Base-by-base conservation (phyloP, 2,113 vertebrate genomes). In the Lepidothrix coronata region DNA sequence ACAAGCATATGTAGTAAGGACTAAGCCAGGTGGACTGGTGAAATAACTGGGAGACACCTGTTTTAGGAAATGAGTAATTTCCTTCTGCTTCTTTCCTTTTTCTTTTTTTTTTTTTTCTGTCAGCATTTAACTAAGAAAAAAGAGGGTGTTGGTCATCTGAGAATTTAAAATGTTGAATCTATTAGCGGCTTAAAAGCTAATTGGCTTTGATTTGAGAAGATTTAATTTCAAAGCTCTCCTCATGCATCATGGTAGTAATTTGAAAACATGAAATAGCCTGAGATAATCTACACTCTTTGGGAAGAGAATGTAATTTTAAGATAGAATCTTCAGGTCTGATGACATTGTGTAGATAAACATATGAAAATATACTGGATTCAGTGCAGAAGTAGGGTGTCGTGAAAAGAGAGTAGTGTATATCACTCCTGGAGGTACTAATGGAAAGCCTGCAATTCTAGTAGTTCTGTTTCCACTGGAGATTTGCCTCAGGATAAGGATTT, bases 31-130 rank as follows among this genome's bases (percentile, higher is more conserved):
- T 92, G 49, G 61, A 44, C n/a, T 62, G 31, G 39, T 82, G 54
- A 92, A 85, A 74, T 82, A 92, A 80, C 41, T 71, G 51, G 24
- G 79, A 79, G 67, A 51, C 48, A 68, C 19, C 54, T 81, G 39
- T 48, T 71, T 78, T 89, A 88, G 95, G 96, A 97, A 96, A 93
- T 89, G 68, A 91, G 55, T 92, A 0, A 95, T 95, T 95, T 96
- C 79, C 52, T 85, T 74, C n/a, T 85, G 22, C 24, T 31, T 44
- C 5, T 88, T 84, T 67, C 9, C 3, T 23, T 48, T 48, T 48
- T 23, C 18, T 72, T 25, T 15, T n/a, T 52, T 15, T n/a, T 52
- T 52, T 33, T 72, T 33, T 37, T 17, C 6, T 84, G 48, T 93
- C 75, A 85, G 30, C 51, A 77, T 72, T 83, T 88, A 62, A 46